Conservation (phyloP, 2,113 vertebrate genomes). For the Pteropus alecto region DNA sequence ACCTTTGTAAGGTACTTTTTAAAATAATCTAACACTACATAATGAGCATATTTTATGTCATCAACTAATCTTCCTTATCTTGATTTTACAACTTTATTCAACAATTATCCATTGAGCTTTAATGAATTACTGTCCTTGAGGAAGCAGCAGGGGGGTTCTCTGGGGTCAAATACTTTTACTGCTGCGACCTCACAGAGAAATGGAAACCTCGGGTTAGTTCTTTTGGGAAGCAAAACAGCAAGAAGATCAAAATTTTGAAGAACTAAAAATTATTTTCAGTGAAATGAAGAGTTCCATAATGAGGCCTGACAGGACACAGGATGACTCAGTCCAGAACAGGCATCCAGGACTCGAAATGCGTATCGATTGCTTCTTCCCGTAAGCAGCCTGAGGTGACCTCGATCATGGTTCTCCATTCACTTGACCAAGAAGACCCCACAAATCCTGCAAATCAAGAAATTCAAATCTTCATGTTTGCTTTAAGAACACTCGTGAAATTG, state of each 20-base stretch:
- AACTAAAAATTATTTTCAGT: background rate
- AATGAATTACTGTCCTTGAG: background rate
- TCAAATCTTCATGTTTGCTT: too few relatives aligned
- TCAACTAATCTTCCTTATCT: background rate
- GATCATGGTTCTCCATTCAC: too few relatives aligned
- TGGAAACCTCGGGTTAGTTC: background rate
- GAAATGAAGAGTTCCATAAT: background rate
- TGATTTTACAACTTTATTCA: background rate
- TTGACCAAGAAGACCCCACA: too few relatives aligned
- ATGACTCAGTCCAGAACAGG: background rate
- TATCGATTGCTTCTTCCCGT: too few relatives aligned
- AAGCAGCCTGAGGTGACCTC: too few relatives aligned
- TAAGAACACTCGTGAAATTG: too few relatives aligned
- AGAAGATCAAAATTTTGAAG: background rate
- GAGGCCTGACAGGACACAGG: background rate
- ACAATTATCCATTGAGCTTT: background rate
- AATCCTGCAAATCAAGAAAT: too few relatives aligned
- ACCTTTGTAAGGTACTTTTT: background rate
- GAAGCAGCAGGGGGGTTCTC: background rate
- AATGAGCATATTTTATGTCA: background rate
- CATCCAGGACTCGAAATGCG: background rate
- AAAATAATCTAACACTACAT: background rate
- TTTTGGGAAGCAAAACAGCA: background rate
- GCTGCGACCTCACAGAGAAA: background rate
- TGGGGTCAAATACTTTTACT: background rate